Evolutionary conservation across 2,888 invertebrate species (phyloP).

Genomic region (Drosophila prostipennis): DNA sequence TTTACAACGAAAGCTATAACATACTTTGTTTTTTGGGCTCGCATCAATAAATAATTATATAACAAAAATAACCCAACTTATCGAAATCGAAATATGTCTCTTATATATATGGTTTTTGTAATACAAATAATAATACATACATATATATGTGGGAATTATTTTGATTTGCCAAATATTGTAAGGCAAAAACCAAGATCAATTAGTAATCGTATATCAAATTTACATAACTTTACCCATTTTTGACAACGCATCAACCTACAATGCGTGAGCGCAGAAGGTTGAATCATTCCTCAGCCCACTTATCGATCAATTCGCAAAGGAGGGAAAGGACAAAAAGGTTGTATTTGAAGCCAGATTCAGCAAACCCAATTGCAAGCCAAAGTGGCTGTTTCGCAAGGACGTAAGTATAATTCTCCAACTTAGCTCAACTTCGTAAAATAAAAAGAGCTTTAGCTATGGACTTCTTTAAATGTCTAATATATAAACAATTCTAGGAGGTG

Average conservation of each 20-base stretch:
- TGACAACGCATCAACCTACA: constrained; percentile 79
- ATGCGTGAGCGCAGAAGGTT: constrained; percentile 89
- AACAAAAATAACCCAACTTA: constrained; percentile 3
- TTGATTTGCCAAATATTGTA: background rate
- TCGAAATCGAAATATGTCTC: background rate
- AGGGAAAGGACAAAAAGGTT: constrained; percentile 98
- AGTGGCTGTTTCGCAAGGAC: constrained; percentile 96
- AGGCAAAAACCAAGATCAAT: constrained; percentile 8
- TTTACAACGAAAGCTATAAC: background rate
- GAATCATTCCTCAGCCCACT: constrained; percentile 97
- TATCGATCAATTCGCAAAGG: constrained; percentile 96
- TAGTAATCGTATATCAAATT: constrained; percentile 66
- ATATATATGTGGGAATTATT: constrained; percentile 15
- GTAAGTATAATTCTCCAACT: constrained; percentile 86
- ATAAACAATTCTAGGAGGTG: constrained; percentile 89
- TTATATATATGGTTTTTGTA: constrained; percentile 15
- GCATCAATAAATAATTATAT: constrained; percentile 2
- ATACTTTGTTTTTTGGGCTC: constrained; percentile 43
- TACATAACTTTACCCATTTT: constrained; percentile 83
- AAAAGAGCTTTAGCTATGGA: background rate
- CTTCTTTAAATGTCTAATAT: background rate
- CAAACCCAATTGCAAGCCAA: constrained; percentile 97
- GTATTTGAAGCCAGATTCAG: constrained; percentile 97
- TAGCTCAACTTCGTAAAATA: background rate
- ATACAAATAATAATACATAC: constrained; percentile 10